phyloP scores from a whole-genome alignment of 2,888 invertebrate genomes.

The Alsophila aescularia region DNA sequence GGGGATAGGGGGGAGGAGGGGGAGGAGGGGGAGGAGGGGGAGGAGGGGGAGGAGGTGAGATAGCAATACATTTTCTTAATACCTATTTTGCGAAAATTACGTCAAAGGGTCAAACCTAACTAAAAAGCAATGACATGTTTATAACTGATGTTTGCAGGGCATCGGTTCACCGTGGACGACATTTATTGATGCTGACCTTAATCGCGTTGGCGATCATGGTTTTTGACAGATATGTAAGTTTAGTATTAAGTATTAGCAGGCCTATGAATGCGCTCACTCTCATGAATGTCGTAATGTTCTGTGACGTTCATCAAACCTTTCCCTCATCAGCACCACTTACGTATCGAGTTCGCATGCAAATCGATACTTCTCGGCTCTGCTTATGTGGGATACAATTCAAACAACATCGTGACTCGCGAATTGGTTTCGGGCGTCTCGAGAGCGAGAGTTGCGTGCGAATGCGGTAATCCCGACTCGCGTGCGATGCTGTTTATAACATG shows the following conservation, averaged over 20 bases:
- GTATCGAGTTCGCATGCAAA: not conserved
- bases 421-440: conserved; percentile 10
- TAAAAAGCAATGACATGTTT: not conserved
- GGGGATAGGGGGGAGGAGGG: too few species aligned
- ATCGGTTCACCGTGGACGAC: conserved; percentile 62
- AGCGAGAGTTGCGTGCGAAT: conserved; percentile 29
- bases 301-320: too few species aligned
- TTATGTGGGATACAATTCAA: conserved; percentile 7
- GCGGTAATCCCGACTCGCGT: conserved; percentile 34
- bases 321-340: not conserved
- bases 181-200: conserved; percentile 73
- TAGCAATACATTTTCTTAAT: too few species aligned
- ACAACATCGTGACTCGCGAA: conserved; percentile 2
- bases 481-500: conserved; percentile 45
- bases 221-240: conserved; percentile 80
- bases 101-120: too few species aligned
- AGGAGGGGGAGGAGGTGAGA: too few species aligned
- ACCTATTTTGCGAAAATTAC: too few species aligned
- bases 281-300: too few species aligned
- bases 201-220: conserved; percentile 66
- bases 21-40: too few species aligned
- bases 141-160: conserved; percentile 56
- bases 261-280: too few species aligned
- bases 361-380: not conserved
- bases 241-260: not conserved